Conservation (phyloP, 2,888 invertebrate genomes). For the Dromius quadrimaculatus region DNA sequence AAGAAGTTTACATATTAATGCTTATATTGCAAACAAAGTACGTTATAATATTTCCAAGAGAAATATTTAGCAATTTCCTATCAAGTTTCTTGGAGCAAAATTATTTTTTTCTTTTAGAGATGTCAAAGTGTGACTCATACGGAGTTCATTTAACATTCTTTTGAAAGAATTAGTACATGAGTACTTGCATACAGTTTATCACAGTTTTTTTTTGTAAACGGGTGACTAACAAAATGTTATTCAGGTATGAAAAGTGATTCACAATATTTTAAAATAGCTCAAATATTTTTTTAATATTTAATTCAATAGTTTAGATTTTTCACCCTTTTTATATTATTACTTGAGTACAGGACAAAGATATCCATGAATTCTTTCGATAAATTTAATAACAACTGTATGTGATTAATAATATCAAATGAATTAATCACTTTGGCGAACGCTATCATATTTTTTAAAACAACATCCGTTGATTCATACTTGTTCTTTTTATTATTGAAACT, state of each 20-base stretch:
- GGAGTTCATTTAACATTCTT: conserved; percentile 5
- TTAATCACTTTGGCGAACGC: no score
- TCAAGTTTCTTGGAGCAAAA: no score
- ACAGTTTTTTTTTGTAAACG: neutral
- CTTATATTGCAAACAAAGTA: neutral
- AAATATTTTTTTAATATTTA: neutral
- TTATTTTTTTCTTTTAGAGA: neutral
- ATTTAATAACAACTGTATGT: no score
- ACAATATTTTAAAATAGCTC: neutral
- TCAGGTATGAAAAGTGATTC: neutral
- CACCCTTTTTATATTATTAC: no score
- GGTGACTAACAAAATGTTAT: conserved; percentile 6
- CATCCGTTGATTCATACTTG: neutral
- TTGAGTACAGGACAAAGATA: no score
- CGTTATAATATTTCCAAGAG: conserved; percentile 14
- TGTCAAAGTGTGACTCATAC: conserved; percentile 1
- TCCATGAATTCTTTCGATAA: no score
- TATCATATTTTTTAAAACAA: no score
- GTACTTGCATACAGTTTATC: conserved; percentile 5
- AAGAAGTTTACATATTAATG: conserved; percentile 27
- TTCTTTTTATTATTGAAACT: neutral
- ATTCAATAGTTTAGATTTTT: no score
- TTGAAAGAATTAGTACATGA: conserved; percentile 9
- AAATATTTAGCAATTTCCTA: no score
- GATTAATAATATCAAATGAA: no score